Evolutionary conservation across 2,113 vertebrate genomes (phyloP).

Genomic region (Bufo bufo): DNA sequence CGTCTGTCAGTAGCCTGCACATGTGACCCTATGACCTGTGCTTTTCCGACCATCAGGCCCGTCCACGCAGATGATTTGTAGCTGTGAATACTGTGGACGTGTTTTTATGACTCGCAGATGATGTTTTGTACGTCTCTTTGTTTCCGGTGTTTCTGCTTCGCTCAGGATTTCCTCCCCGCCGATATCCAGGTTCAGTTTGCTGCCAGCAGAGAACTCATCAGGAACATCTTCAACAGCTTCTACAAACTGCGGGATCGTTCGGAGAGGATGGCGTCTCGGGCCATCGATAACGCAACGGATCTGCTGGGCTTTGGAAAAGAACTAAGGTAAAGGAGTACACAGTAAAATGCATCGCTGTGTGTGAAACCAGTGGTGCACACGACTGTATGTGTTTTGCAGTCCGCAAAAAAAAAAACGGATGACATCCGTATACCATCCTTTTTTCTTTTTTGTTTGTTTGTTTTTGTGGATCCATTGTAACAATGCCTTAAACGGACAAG

Average conservation of each 20-base stretch:
- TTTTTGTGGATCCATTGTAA: no score
- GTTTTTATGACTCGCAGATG: not conserved
- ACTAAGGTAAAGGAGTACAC: constrained; percentile 78
- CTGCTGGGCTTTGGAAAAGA: constrained; percentile 93
- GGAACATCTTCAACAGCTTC: constrained; percentile 91
- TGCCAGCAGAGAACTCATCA: constrained; percentile 89
- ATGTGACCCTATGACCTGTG: not conserved
- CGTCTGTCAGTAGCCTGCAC: no score
- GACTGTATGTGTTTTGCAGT: no score
- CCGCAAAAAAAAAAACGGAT: no score
- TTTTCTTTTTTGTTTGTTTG: no score
- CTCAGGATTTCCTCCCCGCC: constrained; percentile 90
- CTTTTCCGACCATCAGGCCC: no score
- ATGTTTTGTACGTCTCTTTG: not conserved
- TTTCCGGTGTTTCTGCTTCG: not conserved
- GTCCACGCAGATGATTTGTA: not conserved
- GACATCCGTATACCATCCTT: no score
- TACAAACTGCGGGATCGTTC: constrained; percentile 89
- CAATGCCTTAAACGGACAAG: no score
- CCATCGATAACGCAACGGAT: constrained; percentile 88
- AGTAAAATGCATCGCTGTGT: not conserved
- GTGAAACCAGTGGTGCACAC: not conserved
- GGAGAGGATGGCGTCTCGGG: constrained; percentile 86
- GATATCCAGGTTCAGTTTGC: constrained; percentile 93
- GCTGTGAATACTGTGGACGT: not conserved